Evolutionary conservation across 2,888 invertebrate genomes (phyloP), one percentile per base, ranked within the genome.

Genomic region (Adineta ricciae): DNA sequence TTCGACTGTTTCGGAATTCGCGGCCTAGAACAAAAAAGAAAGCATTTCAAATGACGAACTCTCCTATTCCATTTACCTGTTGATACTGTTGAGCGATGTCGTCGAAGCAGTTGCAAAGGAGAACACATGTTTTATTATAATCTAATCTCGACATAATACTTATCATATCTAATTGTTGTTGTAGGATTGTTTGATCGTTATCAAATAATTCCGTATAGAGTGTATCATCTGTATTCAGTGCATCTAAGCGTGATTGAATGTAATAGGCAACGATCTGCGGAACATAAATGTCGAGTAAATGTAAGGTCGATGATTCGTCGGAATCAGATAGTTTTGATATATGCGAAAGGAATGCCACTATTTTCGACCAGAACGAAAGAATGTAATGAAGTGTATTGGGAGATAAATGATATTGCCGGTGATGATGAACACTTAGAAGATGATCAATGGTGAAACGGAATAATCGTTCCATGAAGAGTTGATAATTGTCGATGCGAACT

Each of bases 291-390:
- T 97, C 96, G 87, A 98, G 91, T 86, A 96, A 91, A 90, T 98
- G 98, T 38, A 98, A 96, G 85, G 98, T 96, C 0, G 97, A 97
- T 0, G 96, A 95, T 16, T 64, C 64, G 7, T 64, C 64, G 4
- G 64, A 64, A 32, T 64, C 64, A 32, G 64, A 64, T 64, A 64
- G 32, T 78, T 78, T 78, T 91, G 97, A 97, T 38, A 98, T 96
- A 91, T 98, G 98, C 0, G 98, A 97, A 84, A 98, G 96, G 0
- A 97, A 97, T 0, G 97, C 96, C 11, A 99, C 97, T 97, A 99
- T 96, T 84, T 97, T 93, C 90, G 98, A 98, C 98, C 99, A 99
- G 82, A 98, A 92, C 84, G 96, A 96, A 86, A 99, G 92, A 82
- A 99, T 92, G 90, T 99, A 99, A 91, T 96, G 96, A 24, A 98